Evolutionary conservation across 2,113 vertebrate species (phyloP).

Genomic region (Pangasianodon gigas): DNA sequence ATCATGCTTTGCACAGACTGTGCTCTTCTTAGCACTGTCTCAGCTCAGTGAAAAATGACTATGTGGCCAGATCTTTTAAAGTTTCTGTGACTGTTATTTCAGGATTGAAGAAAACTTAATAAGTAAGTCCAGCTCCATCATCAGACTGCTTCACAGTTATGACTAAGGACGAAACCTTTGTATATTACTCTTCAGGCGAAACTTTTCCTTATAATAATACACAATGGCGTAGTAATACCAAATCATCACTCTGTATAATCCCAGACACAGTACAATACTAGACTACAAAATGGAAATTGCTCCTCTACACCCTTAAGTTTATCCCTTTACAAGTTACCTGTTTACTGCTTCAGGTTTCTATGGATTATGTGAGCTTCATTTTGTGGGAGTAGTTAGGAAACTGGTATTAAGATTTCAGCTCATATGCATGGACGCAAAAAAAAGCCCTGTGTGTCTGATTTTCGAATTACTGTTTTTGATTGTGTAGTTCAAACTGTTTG

Average conservation of each 20-base stretch:
- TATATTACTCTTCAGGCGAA: not conserved
- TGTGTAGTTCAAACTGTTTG: not conserved
- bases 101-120: not conserved
- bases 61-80: not conserved
- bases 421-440: not conserved
- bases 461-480: not conserved
- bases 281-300: not conserved
- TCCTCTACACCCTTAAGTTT: not conserved
- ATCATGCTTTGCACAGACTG: conserved; percentile 25
- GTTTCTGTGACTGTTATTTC: not conserved
- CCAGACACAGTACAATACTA: not conserved
- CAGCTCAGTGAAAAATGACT: not conserved
- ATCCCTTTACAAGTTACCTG: conserved; percentile 1
- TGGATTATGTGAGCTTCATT: not conserved
- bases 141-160: not conserved
- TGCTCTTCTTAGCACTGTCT: not conserved
- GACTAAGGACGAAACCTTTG: not conserved
- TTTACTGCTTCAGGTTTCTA: not conserved
- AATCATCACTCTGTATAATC: not conserved
- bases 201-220: not conserved
- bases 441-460: not conserved
- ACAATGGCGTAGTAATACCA: not conserved
- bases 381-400: conserved; percentile 23
- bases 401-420: not conserved
- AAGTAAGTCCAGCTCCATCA: not conserved